Conservation (phyloP, 2,888 invertebrate species). For the Masnerella sp. region DNA sequence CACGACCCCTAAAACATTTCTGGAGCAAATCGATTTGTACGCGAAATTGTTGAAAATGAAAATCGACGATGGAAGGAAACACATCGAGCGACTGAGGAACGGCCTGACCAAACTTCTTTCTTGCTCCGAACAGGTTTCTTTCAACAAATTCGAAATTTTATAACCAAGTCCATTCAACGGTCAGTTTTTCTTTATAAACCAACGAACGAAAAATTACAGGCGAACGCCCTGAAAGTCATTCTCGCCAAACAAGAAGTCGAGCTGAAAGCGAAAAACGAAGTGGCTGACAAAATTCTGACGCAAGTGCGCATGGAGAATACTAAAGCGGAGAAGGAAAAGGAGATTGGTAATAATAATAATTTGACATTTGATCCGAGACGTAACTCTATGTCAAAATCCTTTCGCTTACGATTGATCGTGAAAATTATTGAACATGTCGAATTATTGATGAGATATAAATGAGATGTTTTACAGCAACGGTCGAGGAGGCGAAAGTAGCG, state of each 20-base stretch:
- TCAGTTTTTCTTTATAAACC: not conserved
- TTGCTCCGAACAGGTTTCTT: slow-evolving; percentile 87
- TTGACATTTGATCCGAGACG: too few species aligned
- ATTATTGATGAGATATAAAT: slow-evolving; percentile 7
- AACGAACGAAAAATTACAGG: slow-evolving; percentile 73
- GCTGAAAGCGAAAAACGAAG: slow-evolving; percentile 91
- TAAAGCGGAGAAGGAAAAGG: slow-evolving; percentile 93
- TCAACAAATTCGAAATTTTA: not conserved
- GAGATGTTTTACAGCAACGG: slow-evolving; percentile 35
- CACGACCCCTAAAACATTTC: slow-evolving; percentile 96
- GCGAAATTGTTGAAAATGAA: slow-evolving; percentile 85
- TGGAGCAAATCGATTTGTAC: slow-evolving; percentile 93
- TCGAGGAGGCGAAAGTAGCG: slow-evolving; percentile 92
- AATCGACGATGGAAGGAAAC: slow-evolving; percentile 84
- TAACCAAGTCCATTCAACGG: too few species aligned
- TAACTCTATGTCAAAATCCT: too few species aligned
- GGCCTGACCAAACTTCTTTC: slow-evolving; percentile 92
- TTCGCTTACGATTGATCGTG: not conserved
- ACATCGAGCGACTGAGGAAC: slow-evolving; percentile 89
- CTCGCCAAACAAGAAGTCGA: slow-evolving; percentile 89
- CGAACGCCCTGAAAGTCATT: slow-evolving; percentile 88
- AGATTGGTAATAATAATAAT: slow-evolving; percentile 80
- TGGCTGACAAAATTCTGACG: slow-evolving; percentile 91
- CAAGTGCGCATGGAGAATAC: slow-evolving; percentile 94
- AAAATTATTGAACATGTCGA: not conserved